Percentiles rank a stretch among this genome's conserved stretches.
These are phyloP conservation scores for Anomalospiza imberbis DNA, from an alignment of 2,797 vertebrate species.

Conservation along the genomic window DNA sequence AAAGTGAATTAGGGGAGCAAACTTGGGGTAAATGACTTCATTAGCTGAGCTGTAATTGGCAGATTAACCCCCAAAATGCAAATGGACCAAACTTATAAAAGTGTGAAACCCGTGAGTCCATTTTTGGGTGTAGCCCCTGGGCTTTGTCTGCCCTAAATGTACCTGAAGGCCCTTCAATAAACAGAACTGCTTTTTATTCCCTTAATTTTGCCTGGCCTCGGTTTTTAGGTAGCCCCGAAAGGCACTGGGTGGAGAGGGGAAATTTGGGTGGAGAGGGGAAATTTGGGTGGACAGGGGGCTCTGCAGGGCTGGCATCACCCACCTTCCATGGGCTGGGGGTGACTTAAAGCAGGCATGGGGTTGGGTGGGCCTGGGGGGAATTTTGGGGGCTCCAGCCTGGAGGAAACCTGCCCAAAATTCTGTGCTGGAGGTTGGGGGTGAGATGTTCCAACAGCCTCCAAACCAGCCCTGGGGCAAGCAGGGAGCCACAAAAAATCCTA, in stretches of 20 bases:
- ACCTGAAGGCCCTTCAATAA: neutral
- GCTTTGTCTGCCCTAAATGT: neutral
- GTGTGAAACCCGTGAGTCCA: neutral
- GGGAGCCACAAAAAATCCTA: neutral
- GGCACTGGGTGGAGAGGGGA: neutral
- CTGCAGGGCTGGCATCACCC: neutral
- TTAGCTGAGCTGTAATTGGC: neutral
- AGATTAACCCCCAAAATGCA: neutral
- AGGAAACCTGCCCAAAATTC: neutral
- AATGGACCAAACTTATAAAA: neutral
- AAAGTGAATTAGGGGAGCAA: neutral
- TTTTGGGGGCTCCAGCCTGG: neutral
- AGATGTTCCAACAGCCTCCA: neutral
- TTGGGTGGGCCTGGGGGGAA: neutral
- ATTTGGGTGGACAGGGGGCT: neutral
- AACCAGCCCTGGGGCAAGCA: neutral
- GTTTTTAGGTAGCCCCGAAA: neutral
- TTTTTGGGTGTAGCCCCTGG: neutral
- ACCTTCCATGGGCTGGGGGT: neutral
- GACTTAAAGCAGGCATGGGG: neutral
- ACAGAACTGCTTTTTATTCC: neutral
- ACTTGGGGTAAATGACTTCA: neutral
- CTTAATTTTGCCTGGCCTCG: neutral
- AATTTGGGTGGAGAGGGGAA: neutral
- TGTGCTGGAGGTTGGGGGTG: accelerated